Conservation (phyloP, 2,888 invertebrate species). For the Nymphalis polychloros region DNA sequence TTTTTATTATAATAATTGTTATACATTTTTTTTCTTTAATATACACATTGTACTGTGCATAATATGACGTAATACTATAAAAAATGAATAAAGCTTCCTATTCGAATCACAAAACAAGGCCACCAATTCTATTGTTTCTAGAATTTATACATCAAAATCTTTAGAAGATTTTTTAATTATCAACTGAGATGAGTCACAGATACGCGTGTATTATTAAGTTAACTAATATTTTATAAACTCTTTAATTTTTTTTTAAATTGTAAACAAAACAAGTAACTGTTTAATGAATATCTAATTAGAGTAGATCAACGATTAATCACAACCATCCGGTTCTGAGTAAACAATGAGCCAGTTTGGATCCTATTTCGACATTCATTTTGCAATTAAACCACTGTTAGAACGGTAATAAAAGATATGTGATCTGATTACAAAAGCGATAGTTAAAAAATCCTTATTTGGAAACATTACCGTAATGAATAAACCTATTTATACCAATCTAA, state of each 20-base stretch:
- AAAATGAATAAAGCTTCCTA: not conserved
- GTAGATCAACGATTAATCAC: constrained; percentile 56
- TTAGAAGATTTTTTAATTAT: too few species aligned
- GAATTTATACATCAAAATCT: not conserved
- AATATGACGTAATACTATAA: not conserved
- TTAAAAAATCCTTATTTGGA: constrained; percentile 33
- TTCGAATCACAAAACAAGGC: not conserved
- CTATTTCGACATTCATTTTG: constrained; percentile 59
- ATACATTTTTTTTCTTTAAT: constrained; percentile 6
- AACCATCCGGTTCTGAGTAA: constrained; percentile 55
- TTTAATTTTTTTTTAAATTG: not conserved
- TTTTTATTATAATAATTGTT: constrained; percentile 22
- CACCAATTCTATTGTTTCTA: not conserved
- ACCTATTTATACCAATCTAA: not conserved
- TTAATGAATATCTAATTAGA: constrained; percentile 48
- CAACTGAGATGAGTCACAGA: too few species aligned
- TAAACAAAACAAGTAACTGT: constrained; percentile 30
- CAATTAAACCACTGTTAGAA: constrained; percentile 51
- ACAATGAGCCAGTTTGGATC: constrained; percentile 50
- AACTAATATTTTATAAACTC: not conserved
- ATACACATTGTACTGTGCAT: not conserved
- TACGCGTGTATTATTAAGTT: not conserved
- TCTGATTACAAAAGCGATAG: constrained; percentile 35
- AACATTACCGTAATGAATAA: constrained; percentile 21
- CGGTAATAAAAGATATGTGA: constrained; percentile 39